Evolutionary conservation across 2,888 invertebrate species (phyloP).

Genomic region (Xestia xanthographa): DNA sequence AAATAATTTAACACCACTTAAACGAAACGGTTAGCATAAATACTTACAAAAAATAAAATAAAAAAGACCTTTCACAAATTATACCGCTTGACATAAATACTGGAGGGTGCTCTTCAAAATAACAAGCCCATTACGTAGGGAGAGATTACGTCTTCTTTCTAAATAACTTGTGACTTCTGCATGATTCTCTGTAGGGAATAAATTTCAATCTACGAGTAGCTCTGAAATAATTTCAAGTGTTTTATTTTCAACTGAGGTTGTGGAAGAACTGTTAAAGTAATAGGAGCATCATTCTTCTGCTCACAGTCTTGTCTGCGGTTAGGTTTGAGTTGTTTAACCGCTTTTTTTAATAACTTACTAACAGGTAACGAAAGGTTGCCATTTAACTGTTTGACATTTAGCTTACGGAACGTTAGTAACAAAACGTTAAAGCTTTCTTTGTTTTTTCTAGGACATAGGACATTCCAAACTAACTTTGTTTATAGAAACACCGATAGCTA

Average conservation of each 20-base stretch:
- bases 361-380: too few species aligned
- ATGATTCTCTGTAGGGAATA: slow-evolving; percentile 19
- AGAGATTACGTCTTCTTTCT: slow-evolving; percentile 41
- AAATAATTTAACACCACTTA: slow-evolving; percentile 35
- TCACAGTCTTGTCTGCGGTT: background rate
- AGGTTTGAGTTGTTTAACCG: background rate
- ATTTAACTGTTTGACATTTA: too few species aligned
- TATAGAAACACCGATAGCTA: too few species aligned
- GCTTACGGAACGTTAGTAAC: too few species aligned
- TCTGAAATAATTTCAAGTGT: slow-evolving; percentile 26
- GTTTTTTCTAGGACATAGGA: too few species aligned
- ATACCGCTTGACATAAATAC: slow-evolving; percentile 45
- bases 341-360: too few species aligned
- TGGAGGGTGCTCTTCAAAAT: slow-evolving; percentile 25
- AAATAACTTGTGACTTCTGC: slow-evolving; percentile 17
- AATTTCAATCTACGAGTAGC: slow-evolving; percentile 28
- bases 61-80: slow-evolving; percentile 36
- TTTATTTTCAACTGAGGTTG: slow-evolving; percentile 2
- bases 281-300: background rate
- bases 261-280: background rate
- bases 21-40: slow-evolving; percentile 6
- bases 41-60: slow-evolving; percentile 7
- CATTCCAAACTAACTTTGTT: too few species aligned
- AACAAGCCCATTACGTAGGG: slow-evolving; percentile 38
- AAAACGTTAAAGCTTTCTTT: too few species aligned